phyloP scores from a whole-genome alignment of 2,797 vertebrate genomes.

The Crenichthys baileyi region DNA sequence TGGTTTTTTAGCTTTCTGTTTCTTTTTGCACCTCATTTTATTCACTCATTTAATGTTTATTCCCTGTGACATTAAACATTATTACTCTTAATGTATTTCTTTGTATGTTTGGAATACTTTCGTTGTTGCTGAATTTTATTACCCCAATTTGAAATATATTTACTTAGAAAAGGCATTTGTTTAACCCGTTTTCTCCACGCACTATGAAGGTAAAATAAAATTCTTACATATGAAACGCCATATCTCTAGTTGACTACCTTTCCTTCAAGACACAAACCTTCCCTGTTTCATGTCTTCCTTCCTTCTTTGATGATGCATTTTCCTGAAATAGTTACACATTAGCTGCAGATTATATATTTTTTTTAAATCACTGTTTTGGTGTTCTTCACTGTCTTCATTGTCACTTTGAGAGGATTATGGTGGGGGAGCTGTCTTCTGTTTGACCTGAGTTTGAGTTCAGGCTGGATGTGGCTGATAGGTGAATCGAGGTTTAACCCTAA shows the following conservation, averaged over 20 bases:
- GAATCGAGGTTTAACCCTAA: slow-evolving; percentile 54
- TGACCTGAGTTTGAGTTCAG: slow-evolving; percentile 61
- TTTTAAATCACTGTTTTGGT: slow-evolving; percentile 4
- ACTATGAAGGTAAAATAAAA: background rate
- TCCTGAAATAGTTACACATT: slow-evolving; percentile 14
- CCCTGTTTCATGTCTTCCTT: background rate
- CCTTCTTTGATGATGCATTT: slow-evolving; percentile 1
- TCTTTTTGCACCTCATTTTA: too few species aligned
- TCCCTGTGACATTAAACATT: too few species aligned
- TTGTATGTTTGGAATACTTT: background rate
- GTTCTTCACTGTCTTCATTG: background rate
- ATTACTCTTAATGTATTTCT: background rate
- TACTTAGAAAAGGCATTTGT: background rate
- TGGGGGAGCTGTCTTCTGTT: slow-evolving; percentile 25
- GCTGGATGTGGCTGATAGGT: slow-evolving; percentile 62
- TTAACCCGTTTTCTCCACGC: background rate
- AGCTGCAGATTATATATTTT: background rate
- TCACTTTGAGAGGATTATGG: slow-evolving; percentile 8
- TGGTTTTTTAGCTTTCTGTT: too few species aligned
- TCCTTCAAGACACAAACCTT: background rate
- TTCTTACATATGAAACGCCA: too few species aligned
- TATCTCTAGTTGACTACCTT: background rate
- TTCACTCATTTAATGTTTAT: too few species aligned
- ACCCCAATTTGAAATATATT: background rate
- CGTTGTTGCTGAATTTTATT: background rate